These are phyloP conservation scores for Cloeon dipterum DNA, from an alignment of 2,888 invertebrate species.

Conservation along the genomic window DNA sequence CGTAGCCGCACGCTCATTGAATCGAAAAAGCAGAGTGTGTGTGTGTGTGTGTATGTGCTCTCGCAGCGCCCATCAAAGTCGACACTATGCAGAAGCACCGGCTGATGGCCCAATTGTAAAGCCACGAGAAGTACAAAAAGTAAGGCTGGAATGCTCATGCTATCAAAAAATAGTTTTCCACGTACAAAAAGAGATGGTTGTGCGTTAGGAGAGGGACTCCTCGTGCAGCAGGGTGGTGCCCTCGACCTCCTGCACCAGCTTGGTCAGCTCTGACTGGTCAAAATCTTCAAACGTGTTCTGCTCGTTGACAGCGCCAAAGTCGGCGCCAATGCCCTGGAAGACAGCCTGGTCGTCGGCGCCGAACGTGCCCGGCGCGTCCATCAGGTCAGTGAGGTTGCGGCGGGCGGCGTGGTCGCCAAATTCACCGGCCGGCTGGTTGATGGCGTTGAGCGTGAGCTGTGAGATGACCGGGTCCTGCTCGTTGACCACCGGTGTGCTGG, in stretches of 20 bases:
- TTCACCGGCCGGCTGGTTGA: conserved; percentile 2
- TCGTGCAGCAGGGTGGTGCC: neutral
- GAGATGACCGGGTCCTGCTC: conserved; percentile 1
- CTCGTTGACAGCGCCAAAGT: neutral
- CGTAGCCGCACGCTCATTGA: too few relatives aligned
- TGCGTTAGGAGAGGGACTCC: neutral
- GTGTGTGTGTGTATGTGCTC: too few relatives aligned
- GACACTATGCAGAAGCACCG: too few relatives aligned
- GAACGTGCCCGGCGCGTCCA: neutral
- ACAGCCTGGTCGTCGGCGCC: neutral
- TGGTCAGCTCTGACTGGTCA: conserved; percentile 5
- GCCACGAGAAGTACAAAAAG: neutral
- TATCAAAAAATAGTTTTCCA: neutral
- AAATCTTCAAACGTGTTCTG: conserved; percentile 2
- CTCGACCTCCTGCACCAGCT: conserved; percentile 4
- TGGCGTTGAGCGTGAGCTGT: conserved; percentile 5
- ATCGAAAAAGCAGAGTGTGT: too few relatives aligned
- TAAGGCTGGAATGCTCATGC: neutral
- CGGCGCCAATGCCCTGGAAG: neutral
- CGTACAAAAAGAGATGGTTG: neutral
- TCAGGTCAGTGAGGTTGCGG: conserved; percentile 1
- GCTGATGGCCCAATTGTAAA: neutral
- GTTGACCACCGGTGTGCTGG: conserved; percentile 40
- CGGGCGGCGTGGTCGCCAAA: neutral
- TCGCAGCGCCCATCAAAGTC: too few relatives aligned